Conservation (phyloP, 2,888 invertebrate genomes). For the Lasioglossum lativentre region DNA sequence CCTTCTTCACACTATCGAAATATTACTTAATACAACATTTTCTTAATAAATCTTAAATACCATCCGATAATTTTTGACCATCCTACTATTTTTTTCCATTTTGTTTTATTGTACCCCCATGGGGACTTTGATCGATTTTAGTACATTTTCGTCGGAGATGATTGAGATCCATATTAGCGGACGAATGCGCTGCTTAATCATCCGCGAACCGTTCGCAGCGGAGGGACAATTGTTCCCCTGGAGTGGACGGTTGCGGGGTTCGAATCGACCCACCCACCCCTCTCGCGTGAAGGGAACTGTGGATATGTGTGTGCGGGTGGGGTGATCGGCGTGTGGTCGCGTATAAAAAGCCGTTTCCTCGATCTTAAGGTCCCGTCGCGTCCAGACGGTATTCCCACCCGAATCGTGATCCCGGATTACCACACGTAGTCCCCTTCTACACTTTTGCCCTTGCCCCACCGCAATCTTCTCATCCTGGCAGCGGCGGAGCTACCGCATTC, state of each 20-base stretch:
- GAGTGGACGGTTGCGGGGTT: neutral
- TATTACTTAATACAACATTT: neutral
- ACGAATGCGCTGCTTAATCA: neutral
- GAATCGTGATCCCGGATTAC: conserved; percentile 71
- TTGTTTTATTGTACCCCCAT: neutral
- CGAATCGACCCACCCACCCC: neutral
- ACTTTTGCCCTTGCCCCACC: conserved; percentile 28
- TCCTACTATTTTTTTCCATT: too few relatives aligned
- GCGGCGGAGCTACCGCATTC: conserved; percentile 45
- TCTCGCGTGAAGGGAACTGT: neutral
- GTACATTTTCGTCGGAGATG: neutral
- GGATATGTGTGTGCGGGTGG: neutral
- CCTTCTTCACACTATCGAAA: too few relatives aligned
- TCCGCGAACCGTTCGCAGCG: neutral
- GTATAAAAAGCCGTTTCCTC: conserved; percentile 63
- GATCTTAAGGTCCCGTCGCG: conserved; percentile 45
- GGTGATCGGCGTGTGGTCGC: conserved; percentile 57
- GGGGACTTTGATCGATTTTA: neutral
- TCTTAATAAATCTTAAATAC: neutral
- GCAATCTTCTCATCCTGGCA: conserved; percentile 49
- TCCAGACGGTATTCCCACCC: conserved; percentile 59
- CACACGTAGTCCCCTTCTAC: conserved; percentile 32
- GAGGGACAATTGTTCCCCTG: neutral
- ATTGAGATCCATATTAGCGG: neutral
- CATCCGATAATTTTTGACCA: neutral